Percentiles rank a stretch among this genome's conserved stretches.
Evolutionary conservation across 2,797 vertebrate genomes (phyloP).

Genomic region (Bufotes viridis): DNA sequence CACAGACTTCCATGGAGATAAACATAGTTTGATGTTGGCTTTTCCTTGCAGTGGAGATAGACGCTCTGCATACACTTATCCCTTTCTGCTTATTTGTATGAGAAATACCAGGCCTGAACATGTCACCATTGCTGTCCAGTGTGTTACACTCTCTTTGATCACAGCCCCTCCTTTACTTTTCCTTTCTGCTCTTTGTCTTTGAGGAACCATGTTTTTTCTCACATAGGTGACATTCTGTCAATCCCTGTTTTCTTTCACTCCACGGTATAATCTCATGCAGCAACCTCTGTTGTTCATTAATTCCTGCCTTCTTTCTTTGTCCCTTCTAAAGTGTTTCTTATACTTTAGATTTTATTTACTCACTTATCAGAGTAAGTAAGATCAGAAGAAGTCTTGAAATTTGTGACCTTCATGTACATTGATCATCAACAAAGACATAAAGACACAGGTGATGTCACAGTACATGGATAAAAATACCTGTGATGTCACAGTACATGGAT

Average conservation of each 20-base stretch:
- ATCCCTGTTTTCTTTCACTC: neutral
- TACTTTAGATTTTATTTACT: too few relatives aligned
- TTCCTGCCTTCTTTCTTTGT: neutral
- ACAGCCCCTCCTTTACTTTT: conserved; percentile 24
- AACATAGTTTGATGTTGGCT: neutral
- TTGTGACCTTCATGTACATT: too few relatives aligned
- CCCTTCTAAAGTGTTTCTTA: neutral
- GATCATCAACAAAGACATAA: too few relatives aligned
- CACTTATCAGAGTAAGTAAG: too few relatives aligned
- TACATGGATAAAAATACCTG: too few relatives aligned
- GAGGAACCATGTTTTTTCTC: conserved; percentile 9
- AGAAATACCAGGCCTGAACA: conserved; percentile 15
- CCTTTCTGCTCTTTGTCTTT: conserved; percentile 41
- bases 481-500: too few relatives aligned
- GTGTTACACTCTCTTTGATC: conserved; percentile 24
- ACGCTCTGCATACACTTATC: neutral
- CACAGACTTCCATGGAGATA: neutral
- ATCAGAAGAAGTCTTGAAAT: too few relatives aligned
- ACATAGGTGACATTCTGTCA: conserved; percentile 20
- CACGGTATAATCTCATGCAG: neutral
- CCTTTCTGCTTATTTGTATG: neutral
- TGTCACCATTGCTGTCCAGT: conserved; percentile 24
- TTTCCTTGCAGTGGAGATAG: neutral
- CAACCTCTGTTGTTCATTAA: neutral
- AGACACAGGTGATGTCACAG: too few relatives aligned